phyloP scores from a whole-genome alignment of 2,888 invertebrate genomes.

The Campopleginae sp. region DNA sequence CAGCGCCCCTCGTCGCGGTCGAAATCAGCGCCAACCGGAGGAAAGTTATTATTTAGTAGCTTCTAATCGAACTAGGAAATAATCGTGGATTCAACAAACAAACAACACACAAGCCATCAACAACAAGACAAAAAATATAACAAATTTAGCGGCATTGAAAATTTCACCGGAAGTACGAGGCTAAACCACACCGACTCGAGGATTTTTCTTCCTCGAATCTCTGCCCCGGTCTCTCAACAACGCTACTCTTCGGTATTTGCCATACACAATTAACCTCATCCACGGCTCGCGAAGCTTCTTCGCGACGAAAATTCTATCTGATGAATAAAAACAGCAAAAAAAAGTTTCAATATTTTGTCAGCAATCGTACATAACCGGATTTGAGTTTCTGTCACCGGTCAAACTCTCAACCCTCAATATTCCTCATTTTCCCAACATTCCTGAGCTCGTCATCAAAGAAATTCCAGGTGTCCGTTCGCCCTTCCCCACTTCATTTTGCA shows the following conservation, averaged over 20 bases:
- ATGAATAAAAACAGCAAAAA: slow-evolving; percentile 74
- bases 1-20: slow-evolving; percentile 39
- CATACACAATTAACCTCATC: slow-evolving; percentile 17
- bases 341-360: slow-evolving; percentile 82
- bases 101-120: slow-evolving; percentile 23
- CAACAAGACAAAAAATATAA: slow-evolving; percentile 35
- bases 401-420: background rate
- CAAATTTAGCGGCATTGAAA: slow-evolving; percentile 43
- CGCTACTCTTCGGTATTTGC: slow-evolving; percentile 21
- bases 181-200: slow-evolving; percentile 26
- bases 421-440: background rate
- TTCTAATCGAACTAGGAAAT: slow-evolving; percentile 75
- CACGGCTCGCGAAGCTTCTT: slow-evolving; percentile 54
- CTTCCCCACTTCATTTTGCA: background rate
- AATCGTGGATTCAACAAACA: slow-evolving; percentile 55
- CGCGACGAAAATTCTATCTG: slow-evolving; percentile 75
- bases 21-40: slow-evolving; percentile 67
- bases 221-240: slow-evolving; percentile 23
- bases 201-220: slow-evolving; percentile 27
- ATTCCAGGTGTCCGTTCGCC: background rate
- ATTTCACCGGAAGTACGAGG: slow-evolving; percentile 20
- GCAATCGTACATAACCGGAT: slow-evolving; percentile 69
- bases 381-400: slow-evolving; percentile 24
- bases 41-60: slow-evolving; percentile 78
- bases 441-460: background rate